Percentiles rank a stretch among this genome's conserved stretches.
Conservation (phyloP, 2,797 vertebrate species). For the Syndactyla subalaris region DNA sequence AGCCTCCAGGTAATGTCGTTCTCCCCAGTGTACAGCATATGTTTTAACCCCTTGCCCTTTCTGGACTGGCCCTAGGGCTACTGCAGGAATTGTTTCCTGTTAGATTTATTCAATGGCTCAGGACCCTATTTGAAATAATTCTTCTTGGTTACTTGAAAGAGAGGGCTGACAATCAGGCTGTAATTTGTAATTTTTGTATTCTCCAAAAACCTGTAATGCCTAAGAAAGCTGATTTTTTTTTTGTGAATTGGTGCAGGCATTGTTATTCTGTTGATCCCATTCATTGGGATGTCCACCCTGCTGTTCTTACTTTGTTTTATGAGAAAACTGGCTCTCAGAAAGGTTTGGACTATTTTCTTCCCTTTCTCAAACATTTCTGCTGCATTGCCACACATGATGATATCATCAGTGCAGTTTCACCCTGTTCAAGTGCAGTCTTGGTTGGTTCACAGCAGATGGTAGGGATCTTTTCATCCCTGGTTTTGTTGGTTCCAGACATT, state of each 20-base stretch:
- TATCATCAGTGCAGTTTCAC: background rate
- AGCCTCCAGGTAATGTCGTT: background rate
- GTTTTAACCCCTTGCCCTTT: background rate
- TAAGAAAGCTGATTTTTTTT: background rate
- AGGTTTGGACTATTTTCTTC: background rate
- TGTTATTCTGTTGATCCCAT: background rate
- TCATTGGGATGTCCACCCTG: background rate
- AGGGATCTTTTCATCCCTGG: background rate
- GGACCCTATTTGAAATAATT: background rate
- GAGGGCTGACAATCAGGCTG: background rate
- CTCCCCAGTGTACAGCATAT: background rate
- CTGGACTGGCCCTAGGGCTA: fast-evolving
- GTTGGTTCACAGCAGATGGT: too few species aligned
- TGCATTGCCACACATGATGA: background rate
- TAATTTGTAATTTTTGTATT: background rate
- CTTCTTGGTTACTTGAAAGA: background rate
- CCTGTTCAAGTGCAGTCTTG: background rate
- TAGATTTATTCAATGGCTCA: background rate
- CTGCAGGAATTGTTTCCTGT: background rate
- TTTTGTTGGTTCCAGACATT: background rate
- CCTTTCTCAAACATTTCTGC: background rate
- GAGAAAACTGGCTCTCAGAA: background rate
- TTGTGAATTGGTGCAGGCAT: background rate
- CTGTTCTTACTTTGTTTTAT: background rate
- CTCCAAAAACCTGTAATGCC: background rate